Base-by-base conservation (phyloP, 2,113 vertebrate genomes). In the Donacobius atricapilla region DNA sequence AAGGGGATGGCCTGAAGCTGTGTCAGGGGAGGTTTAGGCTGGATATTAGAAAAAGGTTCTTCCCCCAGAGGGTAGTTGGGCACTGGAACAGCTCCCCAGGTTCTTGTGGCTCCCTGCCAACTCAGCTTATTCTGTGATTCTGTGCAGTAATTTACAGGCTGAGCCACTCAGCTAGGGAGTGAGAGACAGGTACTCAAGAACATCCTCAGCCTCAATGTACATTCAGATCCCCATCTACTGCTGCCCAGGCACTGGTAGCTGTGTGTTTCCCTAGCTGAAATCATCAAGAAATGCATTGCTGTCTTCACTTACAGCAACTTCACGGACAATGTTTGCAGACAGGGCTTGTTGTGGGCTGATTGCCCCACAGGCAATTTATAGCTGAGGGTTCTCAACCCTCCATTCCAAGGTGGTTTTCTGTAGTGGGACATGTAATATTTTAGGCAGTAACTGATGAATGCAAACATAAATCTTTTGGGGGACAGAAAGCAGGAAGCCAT, bases 151-250 rank as follows among this genome's bases (percentile, higher is more conserved):
- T 31, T 68, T 82, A 58, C 13, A 80, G 35, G 68, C 30, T n/a
- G 47, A 51, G 17, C 21, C 16, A 25, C 50, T 53, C 24, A 40
- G 18, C 14, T 69, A 10, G 9, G 27, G 17, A 14, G 10, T 16
- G 42, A 35, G 18, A 68, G 45, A 17, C 0, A 0, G 9, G 30
- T 44, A 37, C 15, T 28, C 44, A 33, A 23, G 50, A 39, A n/a
- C 0, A 0, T 64, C 70, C 47, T 57, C 23, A 47, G 7, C n/a
- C n/a, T 40, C 6, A 0, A 7, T 44, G 24, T 31, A 20, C 31
- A 33, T 48, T 65, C 50, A 37, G 51, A 65, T 24, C 19, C 40
- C 40, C 66, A 47, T 42, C 33, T 64, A 10, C n/a, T 65, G 33
- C 33, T 50, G 19, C 33, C 7, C 27, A 31, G 5, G 39, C 1